Base-by-base conservation (phyloP, 2,888 invertebrate species). In the Fragum sueziense region DNA sequence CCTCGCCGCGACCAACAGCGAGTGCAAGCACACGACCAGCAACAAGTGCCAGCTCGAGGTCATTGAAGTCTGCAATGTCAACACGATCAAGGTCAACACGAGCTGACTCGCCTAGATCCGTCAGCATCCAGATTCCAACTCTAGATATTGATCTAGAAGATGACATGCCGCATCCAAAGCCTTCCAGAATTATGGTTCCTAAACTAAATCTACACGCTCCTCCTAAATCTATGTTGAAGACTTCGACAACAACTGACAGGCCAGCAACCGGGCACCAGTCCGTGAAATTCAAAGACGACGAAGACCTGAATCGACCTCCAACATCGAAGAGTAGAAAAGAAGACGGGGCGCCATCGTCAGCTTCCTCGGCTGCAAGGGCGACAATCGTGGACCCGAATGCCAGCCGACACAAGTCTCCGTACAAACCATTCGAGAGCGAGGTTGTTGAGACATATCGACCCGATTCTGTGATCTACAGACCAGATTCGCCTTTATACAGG, bases 231-330 rank as follows among this genome's bases (percentile, higher is more conserved):
- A 59, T 75, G 29, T 52, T 75, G 7, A 72, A 69, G 22, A n/a
- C 9, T 2, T 65, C 47, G 14, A 37, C 59, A 20, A n/a, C 59
- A 31, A 37, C 14, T n/a, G 34, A 37, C 6, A 52, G n/a, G 41
- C 76, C 76, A 17, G 62, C 70, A 4, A 76, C 71, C 4, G 78
- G 74, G 29, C 71, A 77, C 20, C 77, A 81, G 37, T 78, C 78
- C 4, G 81, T 81, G 0, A 80, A 74, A 27, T 77, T 80, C 29
- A 57, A 70, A 37, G 77, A 78, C 22, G 77, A 78, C n/a, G 54
- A 65, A 22, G 69, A 37, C 4, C 74, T 47, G 27, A 74, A 70
- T 1, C 51, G 80, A 33, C 77, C 76, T 20, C 57, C 74, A 7
- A 80, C 77, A 31, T 34, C 74, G 11, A 67, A 67, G 37, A 74